These are phyloP conservation scores for Bettongia penicillata DNA, from an alignment of 2,113 vertebrate species.

Conservation along the genomic window DNA sequence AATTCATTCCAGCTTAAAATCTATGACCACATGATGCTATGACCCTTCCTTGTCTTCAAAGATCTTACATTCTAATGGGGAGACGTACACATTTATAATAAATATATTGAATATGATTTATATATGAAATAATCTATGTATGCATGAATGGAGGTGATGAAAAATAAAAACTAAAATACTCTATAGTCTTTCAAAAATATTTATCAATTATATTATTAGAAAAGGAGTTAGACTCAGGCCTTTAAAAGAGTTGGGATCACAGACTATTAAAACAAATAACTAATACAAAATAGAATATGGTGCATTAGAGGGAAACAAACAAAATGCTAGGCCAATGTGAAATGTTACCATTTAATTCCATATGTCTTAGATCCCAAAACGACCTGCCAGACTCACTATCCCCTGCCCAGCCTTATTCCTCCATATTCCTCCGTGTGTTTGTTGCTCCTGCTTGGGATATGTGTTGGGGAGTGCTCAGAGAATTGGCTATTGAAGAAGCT, in stretches of 20 bases:
- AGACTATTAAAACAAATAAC: neutral
- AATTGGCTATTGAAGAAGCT: neutral
- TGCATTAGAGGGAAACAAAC: neutral
- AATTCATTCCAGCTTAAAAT: neutral
- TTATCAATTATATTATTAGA: neutral
- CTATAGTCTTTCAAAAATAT: neutral
- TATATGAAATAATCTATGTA: too few species aligned
- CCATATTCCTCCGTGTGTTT: neutral
- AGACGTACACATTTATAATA: neutral
- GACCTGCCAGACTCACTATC: neutral
- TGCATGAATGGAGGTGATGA: too few species aligned
- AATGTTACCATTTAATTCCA: neutral
- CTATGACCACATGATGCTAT: neutral
- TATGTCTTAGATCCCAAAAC: neutral
- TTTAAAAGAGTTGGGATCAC: neutral
- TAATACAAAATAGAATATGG: neutral
- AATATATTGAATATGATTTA: too few species aligned
- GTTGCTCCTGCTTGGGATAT: neutral
- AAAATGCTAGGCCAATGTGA: neutral
- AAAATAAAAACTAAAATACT: too few species aligned
- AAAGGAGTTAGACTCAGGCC: neutral
- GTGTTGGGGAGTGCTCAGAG: neutral
- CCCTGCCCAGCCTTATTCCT: neutral
- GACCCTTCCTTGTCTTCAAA: neutral
- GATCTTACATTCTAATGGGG: neutral